Evolutionary conservation across 2,888 invertebrate genomes (phyloP).

Genomic region (Oscheius sp.): DNA sequence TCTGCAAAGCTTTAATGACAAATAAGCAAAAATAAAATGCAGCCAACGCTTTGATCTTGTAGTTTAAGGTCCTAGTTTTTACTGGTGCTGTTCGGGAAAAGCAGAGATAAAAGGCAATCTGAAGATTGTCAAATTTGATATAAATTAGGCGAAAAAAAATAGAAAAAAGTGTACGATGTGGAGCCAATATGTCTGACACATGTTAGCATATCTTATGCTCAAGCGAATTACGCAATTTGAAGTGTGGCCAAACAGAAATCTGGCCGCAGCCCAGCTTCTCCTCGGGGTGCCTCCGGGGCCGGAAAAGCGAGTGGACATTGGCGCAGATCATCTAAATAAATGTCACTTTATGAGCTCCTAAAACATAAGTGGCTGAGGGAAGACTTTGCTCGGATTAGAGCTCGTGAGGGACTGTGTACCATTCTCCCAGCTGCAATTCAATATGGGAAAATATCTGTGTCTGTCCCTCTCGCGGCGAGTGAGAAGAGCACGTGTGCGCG

Average conservation of each 20-base stretch:
- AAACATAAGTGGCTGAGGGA: not conserved
- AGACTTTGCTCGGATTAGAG: constrained; percentile 7
- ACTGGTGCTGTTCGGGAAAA: too few relatives aligned
- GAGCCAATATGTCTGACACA: constrained; percentile 8
- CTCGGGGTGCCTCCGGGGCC: not conserved
- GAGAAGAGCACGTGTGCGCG: constrained; percentile 4
- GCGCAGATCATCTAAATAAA: constrained; percentile 3
- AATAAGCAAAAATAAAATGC: too few relatives aligned
- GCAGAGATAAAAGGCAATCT: too few relatives aligned
- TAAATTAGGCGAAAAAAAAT: not conserved
- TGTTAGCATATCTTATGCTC: constrained; percentile 37
- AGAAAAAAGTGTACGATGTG: not conserved
- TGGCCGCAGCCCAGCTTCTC: constrained; percentile 8
- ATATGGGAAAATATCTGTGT: constrained; percentile 33
- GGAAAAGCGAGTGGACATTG: constrained; percentile 26
- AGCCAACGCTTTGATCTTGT: too few relatives aligned
- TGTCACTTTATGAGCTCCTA: constrained; percentile 9
- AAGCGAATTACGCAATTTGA: constrained; percentile 32
- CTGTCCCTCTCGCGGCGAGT: not conserved
- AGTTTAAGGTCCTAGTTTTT: too few relatives aligned
- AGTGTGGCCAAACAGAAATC: constrained; percentile 32
- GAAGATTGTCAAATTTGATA: too few relatives aligned
- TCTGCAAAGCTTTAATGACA: too few relatives aligned
- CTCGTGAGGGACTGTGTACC: constrained; percentile 13
- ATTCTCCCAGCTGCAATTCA: constrained; percentile 13